Conservation (phyloP, 2,113 vertebrate species). For the Oenanthe melanoleuca region DNA sequence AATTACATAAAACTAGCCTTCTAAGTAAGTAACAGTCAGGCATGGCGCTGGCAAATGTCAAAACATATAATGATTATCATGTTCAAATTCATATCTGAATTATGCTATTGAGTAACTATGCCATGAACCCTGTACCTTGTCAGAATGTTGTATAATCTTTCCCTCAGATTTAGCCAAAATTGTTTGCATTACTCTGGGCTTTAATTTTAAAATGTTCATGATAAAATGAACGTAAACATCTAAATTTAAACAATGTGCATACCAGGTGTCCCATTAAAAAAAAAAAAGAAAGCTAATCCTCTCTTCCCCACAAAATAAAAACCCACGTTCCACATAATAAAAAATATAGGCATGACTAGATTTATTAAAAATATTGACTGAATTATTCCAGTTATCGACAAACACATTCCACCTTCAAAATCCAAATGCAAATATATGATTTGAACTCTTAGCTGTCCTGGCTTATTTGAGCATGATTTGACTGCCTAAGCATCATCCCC, state of each 20-base stretch:
- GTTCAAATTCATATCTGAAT: background rate
- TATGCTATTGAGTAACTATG: background rate
- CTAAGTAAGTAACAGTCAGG: background rate
- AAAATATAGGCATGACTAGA: background rate
- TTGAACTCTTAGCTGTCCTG: background rate
- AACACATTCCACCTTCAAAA: background rate
- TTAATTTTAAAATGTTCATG: background rate
- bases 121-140: background rate
- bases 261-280: background rate
- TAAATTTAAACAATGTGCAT: background rate
- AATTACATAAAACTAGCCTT: background rate
- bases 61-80: background rate
- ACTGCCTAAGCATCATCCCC: background rate
- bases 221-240: background rate
- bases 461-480: background rate
- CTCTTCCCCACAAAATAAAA: accelerated
- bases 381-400: background rate
- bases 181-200: background rate
- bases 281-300: background rate
- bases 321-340: background rate
- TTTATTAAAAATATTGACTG: background rate
- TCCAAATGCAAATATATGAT: background rate
- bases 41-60: background rate
- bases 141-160: background rate
- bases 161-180: background rate